Conservation (phyloP, 2,113 vertebrate species). For the Rousettus leschenaultii region DNA sequence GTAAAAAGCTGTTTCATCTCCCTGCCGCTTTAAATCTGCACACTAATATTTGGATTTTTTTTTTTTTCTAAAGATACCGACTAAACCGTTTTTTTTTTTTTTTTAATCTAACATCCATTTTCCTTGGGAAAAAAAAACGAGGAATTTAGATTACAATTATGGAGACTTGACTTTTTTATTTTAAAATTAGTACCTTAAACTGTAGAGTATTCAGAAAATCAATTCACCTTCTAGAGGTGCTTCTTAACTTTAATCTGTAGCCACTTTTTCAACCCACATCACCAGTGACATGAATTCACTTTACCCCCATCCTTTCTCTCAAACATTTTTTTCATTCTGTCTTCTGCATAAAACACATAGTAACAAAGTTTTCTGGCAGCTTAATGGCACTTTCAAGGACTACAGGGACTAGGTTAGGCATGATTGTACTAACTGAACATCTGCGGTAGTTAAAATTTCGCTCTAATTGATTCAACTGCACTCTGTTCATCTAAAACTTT, state of each 20-base stretch:
- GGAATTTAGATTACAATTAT: slow-evolving; percentile 17
- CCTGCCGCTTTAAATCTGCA: slow-evolving; percentile 21
- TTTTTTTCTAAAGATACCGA: slow-evolving; percentile 14
- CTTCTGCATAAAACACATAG: slow-evolving; percentile 25
- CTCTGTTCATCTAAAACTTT: background rate
- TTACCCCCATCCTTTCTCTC: background rate
- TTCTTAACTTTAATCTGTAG: background rate
- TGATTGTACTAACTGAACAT: slow-evolving; percentile 64
- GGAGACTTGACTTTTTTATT: slow-evolving; percentile 36
- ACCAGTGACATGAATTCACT: background rate
- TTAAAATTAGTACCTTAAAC: slow-evolving; percentile 33
- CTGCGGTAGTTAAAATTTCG: slow-evolving; percentile 50
- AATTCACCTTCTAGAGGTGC: background rate
- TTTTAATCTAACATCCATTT: background rate
- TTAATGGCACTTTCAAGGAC: slow-evolving; percentile 62
- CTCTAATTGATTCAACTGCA: slow-evolving; percentile 62
- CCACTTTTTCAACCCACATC: background rate
- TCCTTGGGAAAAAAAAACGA: slow-evolving; percentile 30
- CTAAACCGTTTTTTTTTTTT: background rate
- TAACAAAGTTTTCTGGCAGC: slow-evolving; percentile 60
- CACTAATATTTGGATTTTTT: background rate
- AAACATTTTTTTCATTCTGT: background rate
- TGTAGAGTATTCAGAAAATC: background rate
- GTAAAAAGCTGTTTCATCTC: slow-evolving; percentile 45
- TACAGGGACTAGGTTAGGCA: background rate